Base-by-base conservation (phyloP, 2,113 vertebrate species). In the Coregonus clupeaformis region DNA sequence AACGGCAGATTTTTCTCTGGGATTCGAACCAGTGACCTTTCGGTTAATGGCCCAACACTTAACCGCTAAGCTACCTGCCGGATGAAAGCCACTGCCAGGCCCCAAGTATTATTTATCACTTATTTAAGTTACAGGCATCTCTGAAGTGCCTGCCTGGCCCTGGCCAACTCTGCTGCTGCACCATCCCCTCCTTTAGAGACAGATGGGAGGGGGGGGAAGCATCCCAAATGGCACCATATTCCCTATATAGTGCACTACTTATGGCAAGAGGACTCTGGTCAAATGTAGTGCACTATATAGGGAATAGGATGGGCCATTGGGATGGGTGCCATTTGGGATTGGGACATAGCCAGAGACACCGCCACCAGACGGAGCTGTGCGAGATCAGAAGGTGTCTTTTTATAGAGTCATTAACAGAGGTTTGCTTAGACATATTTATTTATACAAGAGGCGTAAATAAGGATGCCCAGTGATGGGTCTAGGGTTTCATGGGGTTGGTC, bases 371-470 rank as follows among this genome's bases (percentile, higher is more conserved):
- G 9, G 25, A 18, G 11, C 29, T 88, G 88, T 90, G 80, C 72
- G 78, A 88, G 85, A 88, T 89, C 85, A 86, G 74, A 85, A 82
- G 85, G 85, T 85, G 88, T 91, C 91, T 92, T 92, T 92, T 91
- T 92, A 92, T 90, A 91, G 91, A 73, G 86, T 87, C 90, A 89
- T 93, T 92, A 92, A 92, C 91, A 88, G 88, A 91, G 86, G 88
- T 91, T 89, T 86, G 88, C 85, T 89, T 90, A 87, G 87, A 90
- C 90, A 92, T 90, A 91, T 93, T 93, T 94, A 93, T 93, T 93
- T 93, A 93, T 90, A 91, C 91, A 92, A 93, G 90, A 82, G 87
- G 88, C 84, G 89, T 92, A 92, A 93, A 94, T 92, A 91, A 90
- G 80, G 82, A 87, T 88, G 80, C 79, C 78, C 69, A 29, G 79